phyloP scores from a whole-genome alignment of 2,888 invertebrate genomes.

The Amblyjoppa proteus region DNA sequence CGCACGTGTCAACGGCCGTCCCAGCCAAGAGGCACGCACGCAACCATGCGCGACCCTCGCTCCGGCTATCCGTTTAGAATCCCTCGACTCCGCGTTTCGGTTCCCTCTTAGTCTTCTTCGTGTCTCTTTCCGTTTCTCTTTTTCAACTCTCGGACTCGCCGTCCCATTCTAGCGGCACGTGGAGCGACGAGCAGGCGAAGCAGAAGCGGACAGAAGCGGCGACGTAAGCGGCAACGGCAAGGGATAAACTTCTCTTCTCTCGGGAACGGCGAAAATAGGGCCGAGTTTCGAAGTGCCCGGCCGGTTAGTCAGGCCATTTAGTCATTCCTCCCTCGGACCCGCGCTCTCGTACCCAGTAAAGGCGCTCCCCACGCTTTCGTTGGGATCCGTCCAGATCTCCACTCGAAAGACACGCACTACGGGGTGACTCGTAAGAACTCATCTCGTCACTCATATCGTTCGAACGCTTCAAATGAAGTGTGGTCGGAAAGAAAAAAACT shows the following conservation, averaged over 20 bases:
- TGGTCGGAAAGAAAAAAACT: background rate
- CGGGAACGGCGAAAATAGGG: conserved; percentile 76
- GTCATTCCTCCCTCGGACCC: conserved; percentile 77
- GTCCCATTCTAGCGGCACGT: conserved; percentile 54
- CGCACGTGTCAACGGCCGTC: conserved; percentile 69
- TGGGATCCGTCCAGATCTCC: conserved; percentile 79
- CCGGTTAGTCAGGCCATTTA: conserved; percentile 79
- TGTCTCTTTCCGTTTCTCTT: conserved; percentile 59
- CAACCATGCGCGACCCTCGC: conserved; percentile 65
- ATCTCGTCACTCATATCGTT: background rate
- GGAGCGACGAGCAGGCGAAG: conserved; percentile 25
- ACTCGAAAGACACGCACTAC: conserved; percentile 73
- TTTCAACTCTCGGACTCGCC: conserved; percentile 37
- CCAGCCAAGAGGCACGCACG: conserved; percentile 67
- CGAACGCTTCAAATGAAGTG: background rate
- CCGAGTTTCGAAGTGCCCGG: conserved; percentile 78
- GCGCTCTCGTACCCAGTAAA: conserved; percentile 74
- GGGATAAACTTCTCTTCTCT: conserved; percentile 63
- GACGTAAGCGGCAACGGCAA: conserved; percentile 16
- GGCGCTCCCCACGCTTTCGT: conserved; percentile 73
- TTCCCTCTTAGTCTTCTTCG: conserved; percentile 45
- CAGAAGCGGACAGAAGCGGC: background rate
- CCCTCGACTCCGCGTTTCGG: conserved; percentile 40
- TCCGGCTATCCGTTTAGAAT: conserved; percentile 60
- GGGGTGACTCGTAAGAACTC: conserved; percentile 69